Evolutionary conservation across 2,797 vertebrate genomes (phyloP).

Genomic region (Toxotes lorentzi): DNA sequence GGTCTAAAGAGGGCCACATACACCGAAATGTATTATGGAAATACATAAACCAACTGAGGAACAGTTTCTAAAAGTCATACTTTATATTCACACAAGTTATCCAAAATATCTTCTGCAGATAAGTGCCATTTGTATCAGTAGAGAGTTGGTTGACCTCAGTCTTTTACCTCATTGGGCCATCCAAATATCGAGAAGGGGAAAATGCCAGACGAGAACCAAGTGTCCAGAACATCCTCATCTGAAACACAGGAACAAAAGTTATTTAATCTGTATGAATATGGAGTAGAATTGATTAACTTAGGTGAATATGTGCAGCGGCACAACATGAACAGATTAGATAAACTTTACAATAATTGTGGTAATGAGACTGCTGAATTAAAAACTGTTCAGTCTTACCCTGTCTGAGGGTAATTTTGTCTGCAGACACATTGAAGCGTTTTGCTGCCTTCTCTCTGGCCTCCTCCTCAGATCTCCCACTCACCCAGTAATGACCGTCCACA

Average conservation of each 20-base stretch:
- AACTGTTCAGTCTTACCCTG: conserved; percentile 84
- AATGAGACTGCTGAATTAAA: conserved; percentile 20
- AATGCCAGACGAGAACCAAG: conserved; percentile 95
- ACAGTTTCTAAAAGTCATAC: not conserved
- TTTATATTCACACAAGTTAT: conserved; percentile 19
- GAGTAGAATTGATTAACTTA: conserved; percentile 24
- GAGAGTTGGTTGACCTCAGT: conserved; percentile 34
- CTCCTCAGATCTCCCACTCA: conserved; percentile 88
- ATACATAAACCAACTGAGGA: not conserved
- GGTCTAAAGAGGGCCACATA: conserved; percentile 72
- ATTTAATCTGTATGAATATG: conserved; percentile 39
- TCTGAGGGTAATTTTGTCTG: conserved; percentile 87
- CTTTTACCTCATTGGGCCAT: conserved; percentile 90
- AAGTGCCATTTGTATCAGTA: conserved; percentile 28
- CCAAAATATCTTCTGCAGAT: not conserved
- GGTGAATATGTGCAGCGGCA: not conserved
- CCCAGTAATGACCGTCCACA: conserved; percentile 91
- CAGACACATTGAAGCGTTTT: conserved; percentile 87
- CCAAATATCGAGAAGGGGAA: conserved; percentile 96
- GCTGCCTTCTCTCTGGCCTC: conserved; percentile 90
- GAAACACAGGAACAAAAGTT: conserved; percentile 50
- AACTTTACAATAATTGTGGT: conserved; percentile 9
- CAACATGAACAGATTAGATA: conserved; percentile 32
- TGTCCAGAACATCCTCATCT: conserved; percentile 96
- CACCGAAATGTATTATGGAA: not conserved